phyloP scores from a whole-genome alignment of 2,888 invertebrate genomes.

The Noctua comes region DNA sequence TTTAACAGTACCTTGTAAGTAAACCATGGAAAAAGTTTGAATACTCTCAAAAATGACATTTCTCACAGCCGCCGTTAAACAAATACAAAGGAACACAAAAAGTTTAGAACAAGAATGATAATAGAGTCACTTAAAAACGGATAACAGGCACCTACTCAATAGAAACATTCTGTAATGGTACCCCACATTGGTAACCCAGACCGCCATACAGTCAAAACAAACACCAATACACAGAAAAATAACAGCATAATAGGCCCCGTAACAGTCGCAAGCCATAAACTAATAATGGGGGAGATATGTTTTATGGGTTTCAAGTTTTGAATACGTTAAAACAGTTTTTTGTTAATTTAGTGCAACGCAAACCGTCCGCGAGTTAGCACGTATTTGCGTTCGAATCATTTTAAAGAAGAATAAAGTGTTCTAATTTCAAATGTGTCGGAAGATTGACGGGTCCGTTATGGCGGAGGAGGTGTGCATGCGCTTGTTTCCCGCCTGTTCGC shows the following conservation, averaged over 20 bases:
- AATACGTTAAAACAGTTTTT: slow-evolving; percentile 85
- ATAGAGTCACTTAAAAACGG: slow-evolving; percentile 68
- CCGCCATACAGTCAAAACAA: slow-evolving; percentile 88
- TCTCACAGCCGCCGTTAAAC: slow-evolving; percentile 20
- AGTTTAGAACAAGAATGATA: slow-evolving; percentile 67
- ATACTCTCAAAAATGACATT: neutral
- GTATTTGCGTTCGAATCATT: slow-evolving; percentile 69
- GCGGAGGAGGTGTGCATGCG: slow-evolving; percentile 84
- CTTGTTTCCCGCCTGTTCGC: slow-evolving; percentile 85
- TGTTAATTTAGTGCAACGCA: slow-evolving; percentile 85
- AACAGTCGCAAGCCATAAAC: slow-evolving; percentile 89
- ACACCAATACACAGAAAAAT: slow-evolving; percentile 86
- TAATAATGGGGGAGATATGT: slow-evolving; percentile 90
- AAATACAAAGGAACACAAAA: slow-evolving; percentile 43
- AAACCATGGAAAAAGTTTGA: neutral
- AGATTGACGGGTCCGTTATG: slow-evolving; percentile 81
- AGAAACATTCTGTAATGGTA: slow-evolving; percentile 79
- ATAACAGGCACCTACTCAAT: slow-evolving; percentile 72
- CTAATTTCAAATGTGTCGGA: slow-evolving; percentile 75
- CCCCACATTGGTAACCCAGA: slow-evolving; percentile 84
- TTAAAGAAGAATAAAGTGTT: slow-evolving; percentile 68
- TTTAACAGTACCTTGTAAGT: neutral
- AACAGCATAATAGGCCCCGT: slow-evolving; percentile 86
- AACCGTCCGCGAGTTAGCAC: slow-evolving; percentile 83
- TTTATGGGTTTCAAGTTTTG: slow-evolving; percentile 89